phyloP scores from a whole-genome alignment of 1,140 invertebrate genomes.

The Triops cancriformis region DNA sequence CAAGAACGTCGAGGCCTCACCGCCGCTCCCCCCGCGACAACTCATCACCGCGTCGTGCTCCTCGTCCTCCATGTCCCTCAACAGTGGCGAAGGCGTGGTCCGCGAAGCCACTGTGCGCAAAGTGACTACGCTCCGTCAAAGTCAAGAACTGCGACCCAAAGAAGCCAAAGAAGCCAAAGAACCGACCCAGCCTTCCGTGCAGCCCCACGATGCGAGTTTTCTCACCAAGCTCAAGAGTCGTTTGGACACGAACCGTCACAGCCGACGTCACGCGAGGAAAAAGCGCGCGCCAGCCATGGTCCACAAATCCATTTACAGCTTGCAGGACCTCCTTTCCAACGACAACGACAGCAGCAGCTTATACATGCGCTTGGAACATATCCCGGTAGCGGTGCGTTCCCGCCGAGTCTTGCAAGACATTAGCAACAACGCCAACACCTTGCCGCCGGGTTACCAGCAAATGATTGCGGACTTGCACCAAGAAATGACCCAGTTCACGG shows the following conservation, averaged over 20 bases:
- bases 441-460: slow-evolving; percentile 10
- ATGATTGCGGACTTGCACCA: slow-evolving; percentile 23
- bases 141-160: not conserved
- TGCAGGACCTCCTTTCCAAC: not conserved
- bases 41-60: slow-evolving; percentile 16
- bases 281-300: not conserved
- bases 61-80: not conserved
- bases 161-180: not conserved
- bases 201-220: not conserved
- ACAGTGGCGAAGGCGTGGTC: slow-evolving; percentile 21
- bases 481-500: slow-evolving; percentile 24
- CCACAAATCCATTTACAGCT: not conserved
- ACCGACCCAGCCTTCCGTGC: not conserved
- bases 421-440: slow-evolving; percentile 16
- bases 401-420: slow-evolving; percentile 21
- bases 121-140: slow-evolving; percentile 21
- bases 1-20: not conserved
- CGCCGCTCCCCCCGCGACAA: slow-evolving; percentile 16
- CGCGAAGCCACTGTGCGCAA: slow-evolving; percentile 22
- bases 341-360: slow-evolving; percentile 15
- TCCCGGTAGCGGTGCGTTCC: slow-evolving; percentile 21
- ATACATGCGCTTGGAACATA: slow-evolving; percentile 25
- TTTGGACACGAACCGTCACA: slow-evolving; percentile 6
- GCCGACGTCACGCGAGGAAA: not conserved
- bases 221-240: slow-evolving; percentile 15